phyloP scores from a whole-genome alignment of 1,140 invertebrate species.

The Ceratitis capitata region DNA sequence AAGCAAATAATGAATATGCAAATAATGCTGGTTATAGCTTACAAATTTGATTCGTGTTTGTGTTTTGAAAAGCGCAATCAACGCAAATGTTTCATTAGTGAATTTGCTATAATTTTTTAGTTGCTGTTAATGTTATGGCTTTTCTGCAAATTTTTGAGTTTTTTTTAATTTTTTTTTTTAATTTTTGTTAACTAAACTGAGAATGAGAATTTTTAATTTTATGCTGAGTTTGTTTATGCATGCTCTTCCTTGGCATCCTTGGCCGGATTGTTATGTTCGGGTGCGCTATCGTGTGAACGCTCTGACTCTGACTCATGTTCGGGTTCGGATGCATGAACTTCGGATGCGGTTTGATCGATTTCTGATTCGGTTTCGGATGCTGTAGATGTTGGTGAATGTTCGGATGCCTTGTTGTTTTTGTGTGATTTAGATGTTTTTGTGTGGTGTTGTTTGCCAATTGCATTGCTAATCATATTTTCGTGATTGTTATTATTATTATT shows the following conservation, averaged over 20 bases:
- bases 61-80: neutral
- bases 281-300: constrained; percentile 41
- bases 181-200: neutral
- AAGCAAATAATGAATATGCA: constrained; percentile 4
- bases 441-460: constrained; percentile 30
- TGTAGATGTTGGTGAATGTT: constrained; percentile 11
- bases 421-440: constrained; percentile 32
- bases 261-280: constrained; percentile 47
- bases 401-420: neutral
- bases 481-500: constrained; percentile 16
- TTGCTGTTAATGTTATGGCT: neutral
- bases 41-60: too few relatives aligned
- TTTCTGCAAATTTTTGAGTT: neutral
- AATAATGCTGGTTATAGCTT: neutral
- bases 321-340: neutral
- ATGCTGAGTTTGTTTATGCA: constrained; percentile 50
- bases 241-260: constrained; percentile 34
- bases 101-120: too few relatives aligned
- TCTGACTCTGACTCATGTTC: neutral
- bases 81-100: neutral
- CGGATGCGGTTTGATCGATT: neutral
- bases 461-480: neutral
- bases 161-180: neutral
- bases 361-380: neutral
- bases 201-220: constrained; percentile 18